Conservation (phyloP, 2,888 invertebrate species). For the Agrypnus murinus region DNA sequence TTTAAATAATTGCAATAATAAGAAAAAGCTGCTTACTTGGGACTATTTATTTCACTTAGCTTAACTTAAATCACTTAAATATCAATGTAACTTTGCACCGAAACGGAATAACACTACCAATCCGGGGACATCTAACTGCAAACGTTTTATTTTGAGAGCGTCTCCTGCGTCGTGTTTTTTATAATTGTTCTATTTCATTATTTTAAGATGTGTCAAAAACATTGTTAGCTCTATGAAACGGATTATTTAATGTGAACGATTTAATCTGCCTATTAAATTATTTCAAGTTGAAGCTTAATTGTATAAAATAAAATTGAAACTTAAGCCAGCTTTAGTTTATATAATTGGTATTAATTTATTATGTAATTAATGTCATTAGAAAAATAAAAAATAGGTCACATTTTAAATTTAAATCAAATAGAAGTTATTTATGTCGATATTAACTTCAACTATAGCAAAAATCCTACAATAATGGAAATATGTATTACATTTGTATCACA, state of each 20-base stretch:
- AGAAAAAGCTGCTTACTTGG: constrained; percentile 11
- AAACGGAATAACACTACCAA: constrained; percentile 63
- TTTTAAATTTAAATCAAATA: too few species aligned
- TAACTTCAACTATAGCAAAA: too few species aligned
- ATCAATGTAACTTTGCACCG: constrained; percentile 60
- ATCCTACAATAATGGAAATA: too few species aligned
- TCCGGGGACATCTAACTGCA: constrained; percentile 70
- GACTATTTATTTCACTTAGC: background rate
- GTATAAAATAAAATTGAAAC: too few species aligned
- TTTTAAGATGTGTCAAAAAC: constrained; percentile 48
- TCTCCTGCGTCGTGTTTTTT: constrained; percentile 69
- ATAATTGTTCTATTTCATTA: constrained; percentile 61
- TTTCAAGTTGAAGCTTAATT: too few species aligned
- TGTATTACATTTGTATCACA: too few species aligned
- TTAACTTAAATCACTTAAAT: constrained; percentile 46
- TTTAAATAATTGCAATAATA: background rate
- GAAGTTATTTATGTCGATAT: too few species aligned
- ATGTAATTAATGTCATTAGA: too few species aligned
- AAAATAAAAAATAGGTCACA: too few species aligned
- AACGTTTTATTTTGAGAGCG: constrained; percentile 71
- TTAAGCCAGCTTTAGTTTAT: too few species aligned
- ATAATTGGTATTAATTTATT: too few species aligned
- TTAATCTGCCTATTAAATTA: too few species aligned
- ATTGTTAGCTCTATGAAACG: constrained; percentile 22
- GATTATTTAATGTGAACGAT: background rate